These are phyloP conservation scores for Anthoscopus minutus DNA, from an alignment of 2,113 vertebrate genomes.

Conservation along the genomic window DNA sequence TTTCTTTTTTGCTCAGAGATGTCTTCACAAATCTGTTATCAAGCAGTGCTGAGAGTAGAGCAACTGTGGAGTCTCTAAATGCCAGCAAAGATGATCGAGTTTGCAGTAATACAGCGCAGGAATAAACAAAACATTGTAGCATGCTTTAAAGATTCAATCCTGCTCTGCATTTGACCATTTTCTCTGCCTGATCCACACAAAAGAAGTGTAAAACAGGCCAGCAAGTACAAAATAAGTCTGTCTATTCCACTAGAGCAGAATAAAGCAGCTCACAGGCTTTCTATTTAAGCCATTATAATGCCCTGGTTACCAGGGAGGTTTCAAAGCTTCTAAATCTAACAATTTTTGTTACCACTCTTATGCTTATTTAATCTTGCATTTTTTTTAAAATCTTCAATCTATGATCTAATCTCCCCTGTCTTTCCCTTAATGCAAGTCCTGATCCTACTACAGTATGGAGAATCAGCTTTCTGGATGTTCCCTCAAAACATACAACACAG, in stretches of 20 bases:
- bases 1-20: background rate
- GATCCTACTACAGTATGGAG: background rate
- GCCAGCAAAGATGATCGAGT: background rate
- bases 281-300: background rate
- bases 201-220: background rate
- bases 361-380: background rate
- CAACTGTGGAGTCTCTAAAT: background rate
- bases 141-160: background rate
- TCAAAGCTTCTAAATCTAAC: background rate
- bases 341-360: background rate
- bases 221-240: background rate
- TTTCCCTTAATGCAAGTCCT: background rate
- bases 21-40: constrained; percentile 22
- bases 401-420: background rate
- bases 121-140: background rate
- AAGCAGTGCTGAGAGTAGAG: background rate
- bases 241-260: background rate
- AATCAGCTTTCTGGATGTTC: background rate
- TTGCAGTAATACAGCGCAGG: background rate
- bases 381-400: background rate
- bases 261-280: background rate
- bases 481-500: background rate
- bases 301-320: background rate
- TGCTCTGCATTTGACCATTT: background rate
- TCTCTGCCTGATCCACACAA: background rate